Conservation (phyloP, 2,888 invertebrate genomes). For the Melikaiella ostensackeni region DNA sequence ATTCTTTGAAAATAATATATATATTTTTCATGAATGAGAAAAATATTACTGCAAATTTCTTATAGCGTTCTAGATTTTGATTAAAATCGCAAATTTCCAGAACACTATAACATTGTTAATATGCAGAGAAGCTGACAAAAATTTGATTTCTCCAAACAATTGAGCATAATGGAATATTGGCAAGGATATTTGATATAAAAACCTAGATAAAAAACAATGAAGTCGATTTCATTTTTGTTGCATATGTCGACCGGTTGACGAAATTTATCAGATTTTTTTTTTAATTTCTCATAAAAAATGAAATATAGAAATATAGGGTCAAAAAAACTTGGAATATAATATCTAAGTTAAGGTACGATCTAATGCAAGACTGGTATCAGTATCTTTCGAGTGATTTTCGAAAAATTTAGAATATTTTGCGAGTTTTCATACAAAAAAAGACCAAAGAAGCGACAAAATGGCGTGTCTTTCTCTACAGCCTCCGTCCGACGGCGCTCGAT, state of each 20-base stretch:
- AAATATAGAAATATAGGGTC: neutral
- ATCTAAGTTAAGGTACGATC: neutral
- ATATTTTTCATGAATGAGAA: neutral
- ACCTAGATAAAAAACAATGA: neutral
- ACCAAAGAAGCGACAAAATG: constrained; percentile 35
- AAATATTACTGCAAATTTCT: too few species aligned
- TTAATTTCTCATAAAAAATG: neutral
- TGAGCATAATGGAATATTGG: neutral
- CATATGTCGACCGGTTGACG: neutral
- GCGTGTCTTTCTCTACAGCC: constrained; percentile 50
- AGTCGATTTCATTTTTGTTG: neutral
- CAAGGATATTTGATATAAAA: neutral
- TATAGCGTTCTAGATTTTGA: too few species aligned
- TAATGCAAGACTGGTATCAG: neutral
- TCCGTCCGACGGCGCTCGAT: constrained; percentile 55
- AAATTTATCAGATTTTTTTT: neutral
- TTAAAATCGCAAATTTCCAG: too few species aligned
- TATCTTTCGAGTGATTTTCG: neutral
- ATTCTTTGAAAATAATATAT: neutral
- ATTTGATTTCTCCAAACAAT: neutral
- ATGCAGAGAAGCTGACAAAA: too few species aligned
- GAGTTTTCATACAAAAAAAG: neutral
- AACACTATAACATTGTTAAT: too few species aligned
- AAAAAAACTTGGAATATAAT: neutral
- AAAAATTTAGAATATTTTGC: constrained; percentile 12